A percentile compares a stretch with the other conserved stretches of the same genome.
Conservation (phyloP, 1,140 invertebrate genomes). For the Pachypsylla venusta region DNA sequence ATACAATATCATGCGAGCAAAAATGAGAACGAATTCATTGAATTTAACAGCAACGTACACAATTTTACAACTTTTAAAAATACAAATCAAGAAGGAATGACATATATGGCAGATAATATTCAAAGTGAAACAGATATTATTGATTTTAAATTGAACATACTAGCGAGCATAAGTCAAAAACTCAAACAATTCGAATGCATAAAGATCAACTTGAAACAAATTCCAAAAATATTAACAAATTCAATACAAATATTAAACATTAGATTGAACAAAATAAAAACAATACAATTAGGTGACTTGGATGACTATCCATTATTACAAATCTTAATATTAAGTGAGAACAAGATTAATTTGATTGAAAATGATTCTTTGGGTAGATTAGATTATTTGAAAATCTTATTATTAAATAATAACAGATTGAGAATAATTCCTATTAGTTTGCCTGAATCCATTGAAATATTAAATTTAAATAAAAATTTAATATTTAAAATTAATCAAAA, state of each 20-base stretch:
- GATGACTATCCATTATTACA: neutral
- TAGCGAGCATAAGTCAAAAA: neutral
- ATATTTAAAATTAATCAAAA: neutral
- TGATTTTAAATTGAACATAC: neutral
- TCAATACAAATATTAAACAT: slow-evolving; percentile 3
- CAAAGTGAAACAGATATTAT: too few species aligned
- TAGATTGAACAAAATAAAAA: neutral
- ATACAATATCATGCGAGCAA: too few species aligned
- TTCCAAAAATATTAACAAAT: slow-evolving; percentile 3
- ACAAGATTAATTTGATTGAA: neutral
- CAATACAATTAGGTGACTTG: neutral
- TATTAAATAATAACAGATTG: neutral
- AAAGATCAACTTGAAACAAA: neutral
- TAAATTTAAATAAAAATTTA: neutral
- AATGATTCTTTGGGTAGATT: neutral
- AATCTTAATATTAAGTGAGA: neutral
- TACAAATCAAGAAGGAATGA: too few species aligned
- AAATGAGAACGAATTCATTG: too few species aligned
- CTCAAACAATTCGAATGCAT: slow-evolving; percentile 2
- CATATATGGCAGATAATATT: too few species aligned
- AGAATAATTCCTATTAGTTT: neutral
- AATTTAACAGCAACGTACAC: too few species aligned
- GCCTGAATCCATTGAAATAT: neutral
- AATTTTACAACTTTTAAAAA: too few species aligned
- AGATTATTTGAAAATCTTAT: slow-evolving; percentile 4